Conservation (phyloP, 2,888 invertebrate genomes). For the Drosophila longiperda region DNA sequence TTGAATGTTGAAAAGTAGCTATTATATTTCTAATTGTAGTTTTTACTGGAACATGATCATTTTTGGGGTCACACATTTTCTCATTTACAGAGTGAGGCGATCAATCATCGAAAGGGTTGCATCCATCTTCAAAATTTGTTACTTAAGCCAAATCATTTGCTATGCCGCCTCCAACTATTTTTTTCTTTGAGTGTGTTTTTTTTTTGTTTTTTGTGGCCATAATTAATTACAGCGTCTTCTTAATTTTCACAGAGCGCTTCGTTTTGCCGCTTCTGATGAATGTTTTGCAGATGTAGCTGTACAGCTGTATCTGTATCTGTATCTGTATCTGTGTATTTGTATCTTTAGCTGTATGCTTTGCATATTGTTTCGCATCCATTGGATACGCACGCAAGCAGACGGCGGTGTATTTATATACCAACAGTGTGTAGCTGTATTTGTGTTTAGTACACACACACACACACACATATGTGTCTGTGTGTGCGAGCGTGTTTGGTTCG, state of each 20-base stretch:
- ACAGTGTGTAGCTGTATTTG: slow-evolving; percentile 32
- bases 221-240: slow-evolving; percentile 64
- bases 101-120: slow-evolving; percentile 51
- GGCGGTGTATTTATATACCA: slow-evolving; percentile 74
- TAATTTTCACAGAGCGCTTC: slow-evolving; percentile 51
- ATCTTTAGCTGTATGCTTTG: slow-evolving; percentile 55
- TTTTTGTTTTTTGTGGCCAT: slow-evolving; percentile 40
- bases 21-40: slow-evolving; percentile 5
- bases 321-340: slow-evolving; percentile 14
- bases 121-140: slow-evolving; percentile 17
- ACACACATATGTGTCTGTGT: slow-evolving; percentile 13
- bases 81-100: slow-evolving; percentile 14
- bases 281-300: slow-evolving; percentile 26
- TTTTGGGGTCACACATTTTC: slow-evolving; percentile 11
- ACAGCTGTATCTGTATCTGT: slow-evolving; percentile 23
- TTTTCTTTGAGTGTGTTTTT: neutral
- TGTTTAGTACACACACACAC: slow-evolving; percentile 2
- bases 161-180: slow-evolving; percentile 16
- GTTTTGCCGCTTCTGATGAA: slow-evolving; percentile 34
- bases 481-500: slow-evolving; percentile 71
- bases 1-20: neutral
- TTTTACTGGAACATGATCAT: neutral
- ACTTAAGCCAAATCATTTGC: slow-evolving; percentile 25
- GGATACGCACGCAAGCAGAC: slow-evolving; percentile 75
- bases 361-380: slow-evolving; percentile 75